Evolutionary conservation across 2,888 invertebrate species (phyloP).

Genomic region (Adineta ricciae): DNA sequence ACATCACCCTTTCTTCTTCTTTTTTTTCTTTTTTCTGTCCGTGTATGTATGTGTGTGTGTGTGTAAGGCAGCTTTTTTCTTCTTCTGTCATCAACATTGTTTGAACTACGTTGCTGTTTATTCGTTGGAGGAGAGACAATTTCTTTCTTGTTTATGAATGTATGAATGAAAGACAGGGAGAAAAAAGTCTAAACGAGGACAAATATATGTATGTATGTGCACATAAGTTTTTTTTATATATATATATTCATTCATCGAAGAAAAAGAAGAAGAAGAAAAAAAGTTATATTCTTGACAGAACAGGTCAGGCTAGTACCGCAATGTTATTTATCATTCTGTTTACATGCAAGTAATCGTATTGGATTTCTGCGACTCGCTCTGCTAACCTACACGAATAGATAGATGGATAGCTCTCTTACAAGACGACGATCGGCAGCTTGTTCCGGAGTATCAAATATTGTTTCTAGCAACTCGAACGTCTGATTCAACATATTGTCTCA

Average conservation of each 20-base stretch:
- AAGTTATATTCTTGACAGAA: background rate
- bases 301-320: background rate
- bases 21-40: background rate
- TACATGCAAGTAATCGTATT: background rate
- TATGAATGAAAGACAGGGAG: background rate
- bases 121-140: background rate
- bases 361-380: background rate
- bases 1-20: background rate
- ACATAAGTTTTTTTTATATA: background rate
- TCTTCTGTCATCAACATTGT: conserved; percentile 15
- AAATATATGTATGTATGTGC: background rate
- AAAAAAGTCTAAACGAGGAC: conserved; percentile 2
- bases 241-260: background rate
- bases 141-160: conserved; percentile 7
- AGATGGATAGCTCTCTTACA: background rate
- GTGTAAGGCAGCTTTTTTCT: background rate
- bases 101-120: conserved; percentile 9
- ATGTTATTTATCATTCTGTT: background rate
- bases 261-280: background rate
- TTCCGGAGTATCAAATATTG: background rate
- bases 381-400: background rate
- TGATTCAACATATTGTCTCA: background rate
- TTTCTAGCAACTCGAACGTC: background rate
- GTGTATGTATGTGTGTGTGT: background rate
- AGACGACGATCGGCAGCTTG: background rate